Percentiles rank a stretch among this genome's conserved stretches.
Conservation (phyloP, 2,888 invertebrate species). For the Melanophora roralis region DNA sequence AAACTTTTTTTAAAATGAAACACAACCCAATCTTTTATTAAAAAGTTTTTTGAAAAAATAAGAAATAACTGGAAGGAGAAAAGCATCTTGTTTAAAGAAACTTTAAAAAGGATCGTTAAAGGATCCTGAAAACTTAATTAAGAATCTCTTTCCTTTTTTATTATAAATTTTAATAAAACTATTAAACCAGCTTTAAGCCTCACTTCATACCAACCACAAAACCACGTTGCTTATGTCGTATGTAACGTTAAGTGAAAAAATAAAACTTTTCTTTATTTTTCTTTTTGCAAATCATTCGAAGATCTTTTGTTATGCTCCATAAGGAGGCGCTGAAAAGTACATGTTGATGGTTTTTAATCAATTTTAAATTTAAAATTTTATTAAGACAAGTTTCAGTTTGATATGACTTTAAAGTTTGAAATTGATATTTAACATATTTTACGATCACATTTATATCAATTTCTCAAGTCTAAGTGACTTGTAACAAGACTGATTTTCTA, state of each 20-base stretch:
- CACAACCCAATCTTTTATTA: too few species aligned
- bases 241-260: background rate
- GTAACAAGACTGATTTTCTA: conserved; percentile 15
- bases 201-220: background rate
- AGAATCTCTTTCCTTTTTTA: background rate
- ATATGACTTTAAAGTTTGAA: conserved; percentile 23
- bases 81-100: too few species aligned
- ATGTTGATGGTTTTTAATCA: conserved; percentile 63
- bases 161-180: conserved; percentile 38
- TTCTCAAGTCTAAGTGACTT: conserved; percentile 8
- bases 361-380: conserved; percentile 59
- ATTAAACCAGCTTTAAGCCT: background rate
- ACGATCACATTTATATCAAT: conserved; percentile 57
- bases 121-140: too few species aligned
- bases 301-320: conserved; percentile 1
- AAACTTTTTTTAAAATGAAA: too few species aligned
- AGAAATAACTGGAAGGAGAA: too few species aligned
- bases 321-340: conserved; percentile 56
- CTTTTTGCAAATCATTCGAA: too few species aligned
- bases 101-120: too few species aligned
- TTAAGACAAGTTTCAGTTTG: conserved; percentile 49
- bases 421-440: conserved; percentile 62
- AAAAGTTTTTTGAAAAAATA: too few species aligned
- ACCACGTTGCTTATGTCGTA: conserved; percentile 43
- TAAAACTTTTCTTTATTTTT: background rate